Base-by-base conservation (phyloP, 2,888 invertebrate species). In the Malthinus seriepunctatus region DNA sequence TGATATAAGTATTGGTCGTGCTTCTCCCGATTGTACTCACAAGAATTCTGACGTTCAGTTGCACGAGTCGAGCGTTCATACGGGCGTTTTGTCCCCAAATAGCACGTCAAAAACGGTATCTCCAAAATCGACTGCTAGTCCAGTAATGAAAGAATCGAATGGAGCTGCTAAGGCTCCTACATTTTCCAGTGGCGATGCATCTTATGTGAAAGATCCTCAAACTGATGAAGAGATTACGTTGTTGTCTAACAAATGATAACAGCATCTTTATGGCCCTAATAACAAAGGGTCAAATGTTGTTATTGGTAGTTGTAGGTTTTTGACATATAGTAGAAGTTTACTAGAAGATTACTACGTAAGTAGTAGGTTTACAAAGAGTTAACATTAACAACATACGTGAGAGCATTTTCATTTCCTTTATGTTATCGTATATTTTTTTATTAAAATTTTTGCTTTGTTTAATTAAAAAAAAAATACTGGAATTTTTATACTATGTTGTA, bases 1-100 rank as follows among this genome's bases (percentile, higher is more conserved):
- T 67, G 88, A 91, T 52, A 84, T 84, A 60, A 83, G 83, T 67
- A 76, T 77, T 35, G 79, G 76, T 6, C 69, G 75, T 14, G 69
- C 70, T 8, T 75, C 76, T 3, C 77, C 74, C 0, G 69, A 67
- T 14, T 60, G 54, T 42, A 14, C 32, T 23, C 42, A 8, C 32
- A 56, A 46, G 11, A 44, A 34, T 9, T 32, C 51, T 6, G 48
- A 50, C 11, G 52, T 33, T 47, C 31, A 39, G 33, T 44, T 9
- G 12, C 34, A 42, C 32, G 60, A 62, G 33, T 55, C 55, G 33
- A 57, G 31, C 32, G 10, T 38, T 23, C 48, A 56, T 1, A 38
- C 11, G n/a, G 39, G 31, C 2, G 46, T 45, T 33, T 2, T 53
- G 6, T 64, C 65, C 33, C 60, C 60, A 54, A 67, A 64, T 51